These are phyloP conservation scores for Berghia stephanieae DNA, from an alignment of 1,140 invertebrate genomes.

Conservation along the genomic window DNA sequence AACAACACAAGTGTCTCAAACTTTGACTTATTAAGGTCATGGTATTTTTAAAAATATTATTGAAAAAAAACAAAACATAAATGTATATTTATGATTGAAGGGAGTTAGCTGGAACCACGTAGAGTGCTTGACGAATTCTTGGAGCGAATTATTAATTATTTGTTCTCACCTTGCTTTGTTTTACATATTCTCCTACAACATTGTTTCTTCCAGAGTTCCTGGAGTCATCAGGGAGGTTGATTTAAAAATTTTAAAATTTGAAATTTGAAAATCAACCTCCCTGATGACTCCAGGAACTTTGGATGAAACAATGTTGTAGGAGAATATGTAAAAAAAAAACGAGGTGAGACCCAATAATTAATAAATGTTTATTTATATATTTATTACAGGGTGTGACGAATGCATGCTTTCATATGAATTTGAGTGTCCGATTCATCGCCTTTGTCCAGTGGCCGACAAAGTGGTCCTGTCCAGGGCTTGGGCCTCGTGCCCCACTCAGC, in stretches of 20 bases:
- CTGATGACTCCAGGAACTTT: too few species aligned
- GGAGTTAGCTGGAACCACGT: too few species aligned
- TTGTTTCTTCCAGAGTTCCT: too few species aligned
- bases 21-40: not conserved
- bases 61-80: not conserved
- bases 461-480: constrained; percentile 79
- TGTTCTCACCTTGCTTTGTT: too few species aligned
- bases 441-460: constrained; percentile 76
- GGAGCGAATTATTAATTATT: too few species aligned
- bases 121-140: too few species aligned
- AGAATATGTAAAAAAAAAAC: too few species aligned
- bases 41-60: not conserved
- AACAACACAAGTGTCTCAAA: too few species aligned
- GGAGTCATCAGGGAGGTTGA: too few species aligned
- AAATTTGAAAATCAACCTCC: not conserved
- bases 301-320: too few species aligned
- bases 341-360: not conserved
- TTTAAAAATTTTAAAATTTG: not conserved
- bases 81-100: not conserved
- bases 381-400: constrained; percentile 67
- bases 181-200: too few species aligned
- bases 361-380: not conserved
- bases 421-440: constrained; percentile 70
- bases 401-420: constrained; percentile 70
- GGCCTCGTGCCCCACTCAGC: constrained; percentile 74